These are phyloP conservation scores for Drosophila affinis DNA, from an alignment of 2,888 invertebrate genomes.

Conservation along the genomic window DNA sequence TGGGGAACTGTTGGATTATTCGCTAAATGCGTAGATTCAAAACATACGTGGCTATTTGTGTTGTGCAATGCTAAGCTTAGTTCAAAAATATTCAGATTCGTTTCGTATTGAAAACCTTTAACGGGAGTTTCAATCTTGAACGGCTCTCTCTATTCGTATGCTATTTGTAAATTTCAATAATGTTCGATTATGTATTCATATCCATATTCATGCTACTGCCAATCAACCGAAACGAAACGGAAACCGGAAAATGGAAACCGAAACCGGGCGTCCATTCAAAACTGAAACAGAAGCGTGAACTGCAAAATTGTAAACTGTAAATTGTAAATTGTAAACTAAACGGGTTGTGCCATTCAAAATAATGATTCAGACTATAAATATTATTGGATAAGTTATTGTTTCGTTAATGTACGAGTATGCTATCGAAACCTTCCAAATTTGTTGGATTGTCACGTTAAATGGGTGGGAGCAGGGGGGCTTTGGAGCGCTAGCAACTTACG, in stretches of 20 bases:
- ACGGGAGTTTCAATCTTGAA: slow-evolving; percentile 63
- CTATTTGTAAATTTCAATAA: slow-evolving; percentile 31
- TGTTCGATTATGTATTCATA: slow-evolving; percentile 15
- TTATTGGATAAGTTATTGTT: slow-evolving; percentile 14
- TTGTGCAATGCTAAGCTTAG: slow-evolving; percentile 59
- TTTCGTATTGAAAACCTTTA: slow-evolving; percentile 18
- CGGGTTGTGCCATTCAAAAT: slow-evolving; percentile 59
- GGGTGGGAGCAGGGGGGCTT: not conserved
- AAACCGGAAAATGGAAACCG: slow-evolving; percentile 34
- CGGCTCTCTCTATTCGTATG: slow-evolving; percentile 38
- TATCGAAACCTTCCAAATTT: slow-evolving; percentile 28
- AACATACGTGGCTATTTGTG: slow-evolving; percentile 3
- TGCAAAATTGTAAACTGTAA: not conserved
- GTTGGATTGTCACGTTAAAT: slow-evolving; percentile 18
- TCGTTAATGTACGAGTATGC: slow-evolving; percentile 15
- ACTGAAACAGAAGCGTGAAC: slow-evolving; percentile 65
- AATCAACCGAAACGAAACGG: slow-evolving; percentile 51
- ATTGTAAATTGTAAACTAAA: slow-evolving; percentile 60
- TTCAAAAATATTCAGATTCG: slow-evolving; percentile 15
- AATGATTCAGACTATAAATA: slow-evolving; percentile 43
- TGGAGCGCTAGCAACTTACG: slow-evolving; percentile 56
- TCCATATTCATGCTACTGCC: slow-evolving; percentile 59
- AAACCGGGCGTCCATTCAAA: slow-evolving; percentile 60
- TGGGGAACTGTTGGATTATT: not conserved
- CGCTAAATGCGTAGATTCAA: not conserved